A percentile compares a stretch with the other conserved stretches of the same genome.
These are phyloP conservation scores for Bombyx mandarina DNA, from an alignment of 1,140 invertebrate genomes.

Conservation along the genomic window DNA sequence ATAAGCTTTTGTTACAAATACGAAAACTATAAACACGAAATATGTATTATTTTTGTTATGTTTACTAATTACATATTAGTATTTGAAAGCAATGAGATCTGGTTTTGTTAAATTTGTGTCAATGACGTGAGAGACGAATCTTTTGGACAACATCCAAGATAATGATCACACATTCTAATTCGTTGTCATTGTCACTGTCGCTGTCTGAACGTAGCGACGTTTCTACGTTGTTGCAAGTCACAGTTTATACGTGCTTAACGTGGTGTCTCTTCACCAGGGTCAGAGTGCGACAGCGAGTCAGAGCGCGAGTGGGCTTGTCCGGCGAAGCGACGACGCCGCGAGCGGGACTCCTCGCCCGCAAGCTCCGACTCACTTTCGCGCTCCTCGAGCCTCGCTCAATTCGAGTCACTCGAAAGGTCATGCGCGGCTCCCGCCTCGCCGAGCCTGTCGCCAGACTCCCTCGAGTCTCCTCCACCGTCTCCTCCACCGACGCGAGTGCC, in stretches of 20 bases:
- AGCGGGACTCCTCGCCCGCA: conserved; percentile 50
- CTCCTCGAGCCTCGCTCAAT: conserved; percentile 84
- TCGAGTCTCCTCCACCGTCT: conserved; percentile 56
- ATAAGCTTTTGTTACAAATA: background rate
- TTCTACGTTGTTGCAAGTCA: conserved; percentile 4
- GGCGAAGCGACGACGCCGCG: conserved; percentile 79
- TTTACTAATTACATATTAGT: conserved; percentile 5
- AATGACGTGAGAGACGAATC: conserved; percentile 6
- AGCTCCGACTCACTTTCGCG: conserved; percentile 73
- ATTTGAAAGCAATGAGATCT: conserved; percentile 13
- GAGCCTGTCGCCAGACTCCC: conserved; percentile 57
- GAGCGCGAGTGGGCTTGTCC: conserved; percentile 85
- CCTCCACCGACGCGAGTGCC: conserved; percentile 45
- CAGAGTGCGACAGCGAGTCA: conserved; percentile 72
- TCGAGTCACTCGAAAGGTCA: conserved; percentile 83
- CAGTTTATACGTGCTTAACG: conserved; percentile 10
- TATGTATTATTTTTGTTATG: background rate
- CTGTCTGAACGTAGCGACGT: conserved; percentile 25
- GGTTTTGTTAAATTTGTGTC: conserved; percentile 10
- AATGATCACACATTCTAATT: conserved; percentile 25
- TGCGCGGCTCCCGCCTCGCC: conserved; percentile 67
- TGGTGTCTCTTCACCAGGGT: conserved; percentile 35
- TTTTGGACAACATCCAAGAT: conserved; percentile 40
- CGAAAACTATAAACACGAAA: background rate
- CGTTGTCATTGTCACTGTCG: conserved; percentile 60